Evolutionary conservation across 2,888 invertebrate genomes (phyloP).

Genomic region (Pseudolycoriella hygida): DNA sequence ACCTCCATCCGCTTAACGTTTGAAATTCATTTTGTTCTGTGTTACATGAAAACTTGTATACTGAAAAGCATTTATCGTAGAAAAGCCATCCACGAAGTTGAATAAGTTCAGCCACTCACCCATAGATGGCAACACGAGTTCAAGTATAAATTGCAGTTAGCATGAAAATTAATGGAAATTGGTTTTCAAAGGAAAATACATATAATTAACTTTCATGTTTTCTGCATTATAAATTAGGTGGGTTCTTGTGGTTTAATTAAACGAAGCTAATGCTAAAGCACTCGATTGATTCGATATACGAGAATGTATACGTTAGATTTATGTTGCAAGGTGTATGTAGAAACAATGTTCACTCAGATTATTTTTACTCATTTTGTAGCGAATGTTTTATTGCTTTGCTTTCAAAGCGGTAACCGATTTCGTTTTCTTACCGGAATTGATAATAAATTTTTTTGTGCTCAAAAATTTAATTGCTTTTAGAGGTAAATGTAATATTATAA

Average conservation of each 20-base stretch:
- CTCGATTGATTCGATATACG: background rate
- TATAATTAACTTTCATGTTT: background rate
- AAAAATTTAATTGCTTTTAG: too few relatives aligned
- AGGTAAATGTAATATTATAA: too few relatives aligned
- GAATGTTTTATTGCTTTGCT: background rate
- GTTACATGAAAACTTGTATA: too few relatives aligned
- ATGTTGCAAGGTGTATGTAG: too few relatives aligned
- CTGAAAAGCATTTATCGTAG: too few relatives aligned
- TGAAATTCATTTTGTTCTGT: too few relatives aligned
- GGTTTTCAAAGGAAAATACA: background rate
- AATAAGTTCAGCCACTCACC: too few relatives aligned
- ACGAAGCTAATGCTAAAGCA: background rate
- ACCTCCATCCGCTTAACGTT: too few relatives aligned
- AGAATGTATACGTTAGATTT: background rate
- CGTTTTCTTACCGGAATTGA: background rate
- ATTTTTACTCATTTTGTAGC: background rate
- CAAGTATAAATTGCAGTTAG: background rate
- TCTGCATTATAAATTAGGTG: slow-evolving; percentile 1
- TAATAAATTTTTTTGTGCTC: background rate
- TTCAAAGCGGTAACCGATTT: background rate
- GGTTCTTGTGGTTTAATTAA: slow-evolving; percentile 1
- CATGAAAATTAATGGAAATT: background rate
- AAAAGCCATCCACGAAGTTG: too few relatives aligned
- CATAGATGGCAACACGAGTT: too few relatives aligned
- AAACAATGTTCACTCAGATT: too few relatives aligned